A percentile compares a stretch with the other conserved stretches of the same genome.
Conservation (phyloP, 1,140 invertebrate genomes). For the Pemphigus obesinymphae region DNA sequence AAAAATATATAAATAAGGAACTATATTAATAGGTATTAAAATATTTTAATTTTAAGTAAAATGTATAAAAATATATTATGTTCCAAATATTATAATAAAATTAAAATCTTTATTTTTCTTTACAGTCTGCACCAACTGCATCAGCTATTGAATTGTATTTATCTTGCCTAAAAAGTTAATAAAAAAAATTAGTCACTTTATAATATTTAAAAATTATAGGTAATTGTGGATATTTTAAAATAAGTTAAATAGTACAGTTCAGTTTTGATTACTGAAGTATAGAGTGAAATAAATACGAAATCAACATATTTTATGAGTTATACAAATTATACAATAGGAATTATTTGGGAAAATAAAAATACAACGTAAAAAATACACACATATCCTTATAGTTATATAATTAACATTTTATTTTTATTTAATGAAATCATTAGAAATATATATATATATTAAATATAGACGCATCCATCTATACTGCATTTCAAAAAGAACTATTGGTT, state of each 20-base stretch:
- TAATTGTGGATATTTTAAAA: not conserved
- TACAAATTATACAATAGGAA: not conserved
- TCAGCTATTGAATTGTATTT: constrained; percentile 43
- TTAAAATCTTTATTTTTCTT: not conserved
- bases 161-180: constrained; percentile 34
- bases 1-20: no score
- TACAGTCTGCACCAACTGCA: constrained; percentile 41
- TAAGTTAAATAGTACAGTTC: not conserved
- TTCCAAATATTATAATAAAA: not conserved
- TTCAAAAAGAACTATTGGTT: no score
- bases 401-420: no score
- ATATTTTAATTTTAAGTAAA: no score
- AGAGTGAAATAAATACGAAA: not conserved
- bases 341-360: no score
- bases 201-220: not conserved
- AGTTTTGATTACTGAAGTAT: not conserved
- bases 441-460: no score
- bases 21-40: no score
- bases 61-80: no score
- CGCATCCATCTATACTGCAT: no score
- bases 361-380: no score
- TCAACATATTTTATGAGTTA: not conserved
- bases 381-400: no score
- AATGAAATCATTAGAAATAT: no score
- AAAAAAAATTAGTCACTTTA: not conserved